Base-by-base conservation (phyloP, 1,140 invertebrate species). In the Tetragnatha versicolor region DNA sequence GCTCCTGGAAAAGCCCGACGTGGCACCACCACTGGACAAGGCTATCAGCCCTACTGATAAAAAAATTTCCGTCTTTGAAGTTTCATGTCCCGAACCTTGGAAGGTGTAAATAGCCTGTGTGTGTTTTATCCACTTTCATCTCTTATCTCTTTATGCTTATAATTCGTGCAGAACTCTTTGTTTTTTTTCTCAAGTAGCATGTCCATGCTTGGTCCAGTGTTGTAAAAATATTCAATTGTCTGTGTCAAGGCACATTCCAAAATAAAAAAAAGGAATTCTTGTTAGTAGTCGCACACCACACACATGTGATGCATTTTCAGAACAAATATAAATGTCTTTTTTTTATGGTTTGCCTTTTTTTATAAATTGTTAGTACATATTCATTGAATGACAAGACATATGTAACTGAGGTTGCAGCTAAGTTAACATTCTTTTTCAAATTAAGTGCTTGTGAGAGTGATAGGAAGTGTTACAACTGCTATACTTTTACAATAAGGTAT, bases 51-150 rank as follows among this genome's bases (percentile, higher is more conserved):
- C 27, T 76, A 76, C 25, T 76, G 73, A 76, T 55, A 66, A 75
- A 53, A 66, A 25, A 29, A 39, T 27, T 51, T 45, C 73, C 73
- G 33, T 65, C 73, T 65, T n/a, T 66, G 73, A n/a, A 53, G 61
- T 53, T 25, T 70, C 69, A 42, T 42, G 51, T 27, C 58, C 58
- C 37, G 31, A 76, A 51, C 61, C 73, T 65, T 14, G 70, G 73
- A 76, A 63, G 60, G 73, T 76, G 73, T 76, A 76, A 45, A 76
- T 76, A 76, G 58, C 58, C 60, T 63, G 39, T 76, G 73, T 55
- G 66, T 76, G 73, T 76, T 76, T 76, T 76, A 76, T 76, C 73
- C 73, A 76, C 73, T 76, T n/a, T 76, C 61, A 63, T 76, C 61
- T 66, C 53, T 53, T 66, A n/a, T n/a, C n/a, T n/a, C n/a, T n/a